These are phyloP conservation scores for Diaprepes abbreviatus DNA, from an alignment of 2,888 invertebrate genomes.

Conservation along the genomic window DNA sequence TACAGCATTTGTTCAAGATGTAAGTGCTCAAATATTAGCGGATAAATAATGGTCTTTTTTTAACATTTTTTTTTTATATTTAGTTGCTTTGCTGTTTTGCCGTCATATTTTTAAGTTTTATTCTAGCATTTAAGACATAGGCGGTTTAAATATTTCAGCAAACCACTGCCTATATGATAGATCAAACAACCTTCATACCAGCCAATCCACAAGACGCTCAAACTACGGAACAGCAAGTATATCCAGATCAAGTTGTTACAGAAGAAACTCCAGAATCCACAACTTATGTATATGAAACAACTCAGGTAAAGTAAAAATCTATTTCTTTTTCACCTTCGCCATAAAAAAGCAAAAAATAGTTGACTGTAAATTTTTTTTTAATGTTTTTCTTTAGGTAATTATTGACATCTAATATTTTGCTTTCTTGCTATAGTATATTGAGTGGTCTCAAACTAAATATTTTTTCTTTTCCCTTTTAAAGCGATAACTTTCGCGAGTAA, in stretches of 20 bases:
- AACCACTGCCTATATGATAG: slow-evolving; percentile 6
- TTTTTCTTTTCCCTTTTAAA: no score
- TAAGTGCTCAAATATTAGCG: slow-evolving; percentile 29
- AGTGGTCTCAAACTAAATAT: no score
- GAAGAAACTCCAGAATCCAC: slow-evolving; percentile 6
- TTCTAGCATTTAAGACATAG: neutral
- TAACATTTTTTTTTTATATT: neutral
- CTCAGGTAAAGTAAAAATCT: slow-evolving; percentile 21
- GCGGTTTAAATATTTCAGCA: slow-evolving; percentile 12
- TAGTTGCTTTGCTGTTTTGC: slow-evolving; percentile 2
- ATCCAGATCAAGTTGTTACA: neutral
- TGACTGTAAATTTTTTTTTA: no score
- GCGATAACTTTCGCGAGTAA: no score
- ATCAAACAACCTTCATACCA: slow-evolving; percentile 7
- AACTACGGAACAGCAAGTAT: neutral
- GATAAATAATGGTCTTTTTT: neutral
- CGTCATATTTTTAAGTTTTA: neutral
- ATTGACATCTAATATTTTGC: no score
- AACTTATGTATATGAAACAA: slow-evolving; percentile 3
- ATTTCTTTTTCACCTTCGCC: no score
- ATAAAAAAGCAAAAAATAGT: no score
- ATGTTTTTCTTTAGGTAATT: no score
- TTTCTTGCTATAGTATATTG: no score
- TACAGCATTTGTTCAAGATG: slow-evolving; percentile 37
- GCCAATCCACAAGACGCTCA: slow-evolving; percentile 4